These are phyloP conservation scores for Drosophila tanythrix DNA, from an alignment of 2,888 invertebrate species.

Conservation along the genomic window DNA sequence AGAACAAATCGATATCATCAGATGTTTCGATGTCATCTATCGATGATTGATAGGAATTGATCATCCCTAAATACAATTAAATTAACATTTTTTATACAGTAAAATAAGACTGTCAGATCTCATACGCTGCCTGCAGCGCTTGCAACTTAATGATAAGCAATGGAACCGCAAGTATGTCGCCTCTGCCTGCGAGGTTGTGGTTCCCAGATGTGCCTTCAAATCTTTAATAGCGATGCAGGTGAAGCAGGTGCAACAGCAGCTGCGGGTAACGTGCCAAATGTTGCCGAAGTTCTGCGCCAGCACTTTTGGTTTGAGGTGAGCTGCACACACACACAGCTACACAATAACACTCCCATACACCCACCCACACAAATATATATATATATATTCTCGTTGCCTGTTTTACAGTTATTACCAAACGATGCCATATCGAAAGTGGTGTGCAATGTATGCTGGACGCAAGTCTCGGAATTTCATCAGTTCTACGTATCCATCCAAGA, in stretches of 20 bases:
- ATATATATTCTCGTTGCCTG: background rate
- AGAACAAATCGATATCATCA: background rate
- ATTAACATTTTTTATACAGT: slow-evolving; percentile 36
- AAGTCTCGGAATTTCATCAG: slow-evolving; percentile 81
- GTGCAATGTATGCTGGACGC: slow-evolving; percentile 83
- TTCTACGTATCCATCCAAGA: slow-evolving; percentile 82
- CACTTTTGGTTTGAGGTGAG: slow-evolving; percentile 83
- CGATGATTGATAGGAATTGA: slow-evolving; percentile 30
- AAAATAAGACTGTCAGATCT: slow-evolving; percentile 31
- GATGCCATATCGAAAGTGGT: slow-evolving; percentile 79
- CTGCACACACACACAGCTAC: background rate
- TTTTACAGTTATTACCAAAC: slow-evolving; percentile 71
- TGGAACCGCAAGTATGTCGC: slow-evolving; percentile 78
- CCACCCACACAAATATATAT: background rate
- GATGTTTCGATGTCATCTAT: slow-evolving; percentile 5
- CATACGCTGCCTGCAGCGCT: slow-evolving; percentile 9
- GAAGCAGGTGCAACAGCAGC: slow-evolving; percentile 62
- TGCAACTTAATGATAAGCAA: slow-evolving; percentile 8
- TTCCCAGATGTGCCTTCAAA: slow-evolving; percentile 75
- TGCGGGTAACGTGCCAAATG: slow-evolving; percentile 64
- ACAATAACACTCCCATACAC: background rate
- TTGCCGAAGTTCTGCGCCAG: slow-evolving; percentile 78
- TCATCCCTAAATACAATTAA: slow-evolving; percentile 40
- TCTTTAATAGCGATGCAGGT: slow-evolving; percentile 71
- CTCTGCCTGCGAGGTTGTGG: slow-evolving; percentile 79